Percentiles rank a stretch among this genome's conserved stretches.
Evolutionary conservation across 1,140 invertebrate species (phyloP).

Genomic region (Dermatophagoides farinae): DNA sequence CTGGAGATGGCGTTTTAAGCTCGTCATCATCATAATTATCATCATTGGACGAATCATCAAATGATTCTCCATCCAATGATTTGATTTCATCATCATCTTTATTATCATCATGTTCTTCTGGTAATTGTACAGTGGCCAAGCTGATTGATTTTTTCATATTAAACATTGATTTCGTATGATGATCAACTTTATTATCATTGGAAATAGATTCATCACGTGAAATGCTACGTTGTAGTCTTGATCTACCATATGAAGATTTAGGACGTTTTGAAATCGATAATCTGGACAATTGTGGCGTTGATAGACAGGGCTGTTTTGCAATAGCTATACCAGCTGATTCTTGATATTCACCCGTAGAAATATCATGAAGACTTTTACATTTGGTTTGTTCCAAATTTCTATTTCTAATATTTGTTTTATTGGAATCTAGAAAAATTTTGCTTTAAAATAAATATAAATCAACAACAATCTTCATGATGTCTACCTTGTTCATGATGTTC

Average conservation of each 20-base stretch:
- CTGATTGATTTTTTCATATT: neutral
- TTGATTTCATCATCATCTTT: constrained; percentile 2
- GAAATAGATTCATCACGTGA: neutral
- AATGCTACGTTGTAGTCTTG: neutral
- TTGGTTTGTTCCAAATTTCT: neutral
- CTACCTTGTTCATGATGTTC: neutral
- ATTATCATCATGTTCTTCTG: neutral
- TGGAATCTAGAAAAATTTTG: too few relatives aligned
- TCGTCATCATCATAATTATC: neutral
- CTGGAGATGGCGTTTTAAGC: neutral
- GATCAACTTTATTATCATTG: neutral
- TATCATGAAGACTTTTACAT: constrained; percentile 1
- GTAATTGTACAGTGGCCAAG: neutral
- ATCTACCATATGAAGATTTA: neutral
- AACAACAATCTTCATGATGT: neutral
- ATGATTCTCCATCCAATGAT: constrained; percentile 3
- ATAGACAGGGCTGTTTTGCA: neutral
- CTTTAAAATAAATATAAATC: too few relatives aligned
- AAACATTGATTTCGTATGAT: neutral
- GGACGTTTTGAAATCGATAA: neutral
- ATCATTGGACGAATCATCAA: neutral
- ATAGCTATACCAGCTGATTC: neutral
- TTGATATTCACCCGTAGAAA: neutral
- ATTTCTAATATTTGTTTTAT: neutral
- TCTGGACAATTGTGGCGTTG: neutral